Evolutionary conservation across 2,797 vertebrate genomes (phyloP).

Genomic region (Denticeps clupeoides): DNA sequence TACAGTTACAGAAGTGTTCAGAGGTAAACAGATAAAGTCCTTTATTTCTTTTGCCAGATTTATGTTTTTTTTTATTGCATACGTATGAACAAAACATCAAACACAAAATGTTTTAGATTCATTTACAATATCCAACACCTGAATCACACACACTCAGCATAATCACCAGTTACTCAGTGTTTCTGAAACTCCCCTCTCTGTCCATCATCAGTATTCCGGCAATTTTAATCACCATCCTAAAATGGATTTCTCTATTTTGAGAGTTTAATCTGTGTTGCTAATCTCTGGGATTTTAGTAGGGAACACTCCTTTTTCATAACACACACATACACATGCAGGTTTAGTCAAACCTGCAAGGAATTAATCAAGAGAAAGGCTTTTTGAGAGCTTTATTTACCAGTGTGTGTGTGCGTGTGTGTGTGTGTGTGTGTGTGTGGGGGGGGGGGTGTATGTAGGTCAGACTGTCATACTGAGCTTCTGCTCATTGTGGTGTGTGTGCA

Average conservation of each 20-base stretch:
- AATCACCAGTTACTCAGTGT: neutral
- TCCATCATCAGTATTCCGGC: slow-evolving; percentile 1
- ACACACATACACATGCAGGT: neutral
- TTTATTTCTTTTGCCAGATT: too few species aligned
- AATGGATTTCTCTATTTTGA: slow-evolving; percentile 66
- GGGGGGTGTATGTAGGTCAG: slow-evolving; percentile 60
- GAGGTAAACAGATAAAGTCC: too few species aligned
- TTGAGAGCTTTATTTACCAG: too few species aligned
- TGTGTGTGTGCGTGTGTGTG: too few species aligned
- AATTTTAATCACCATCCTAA: slow-evolving; percentile 55
- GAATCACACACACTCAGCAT: slow-evolving; percentile 27
- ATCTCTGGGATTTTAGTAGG: slow-evolving; percentile 38
- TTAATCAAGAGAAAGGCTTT: too few species aligned
- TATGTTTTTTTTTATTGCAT: too few species aligned
- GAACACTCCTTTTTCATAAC: neutral
- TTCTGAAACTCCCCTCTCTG: slow-evolving; percentile 14
- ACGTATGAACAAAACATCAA: slow-evolving; percentile 1
- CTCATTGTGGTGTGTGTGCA: too few species aligned
- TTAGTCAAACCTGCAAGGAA: neutral
- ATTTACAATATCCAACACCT: too few species aligned
- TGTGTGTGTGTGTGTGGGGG: too few species aligned
- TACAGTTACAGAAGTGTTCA: too few species aligned
- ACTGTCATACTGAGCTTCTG: too few species aligned
- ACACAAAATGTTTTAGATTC: neutral
- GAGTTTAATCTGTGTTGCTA: slow-evolving; percentile 64